Percentiles rank a stretch among this genome's conserved stretches.
These are phyloP conservation scores for Bradypodion pumilum DNA, from an alignment of 2,797 vertebrate species.

Conservation along the genomic window DNA sequence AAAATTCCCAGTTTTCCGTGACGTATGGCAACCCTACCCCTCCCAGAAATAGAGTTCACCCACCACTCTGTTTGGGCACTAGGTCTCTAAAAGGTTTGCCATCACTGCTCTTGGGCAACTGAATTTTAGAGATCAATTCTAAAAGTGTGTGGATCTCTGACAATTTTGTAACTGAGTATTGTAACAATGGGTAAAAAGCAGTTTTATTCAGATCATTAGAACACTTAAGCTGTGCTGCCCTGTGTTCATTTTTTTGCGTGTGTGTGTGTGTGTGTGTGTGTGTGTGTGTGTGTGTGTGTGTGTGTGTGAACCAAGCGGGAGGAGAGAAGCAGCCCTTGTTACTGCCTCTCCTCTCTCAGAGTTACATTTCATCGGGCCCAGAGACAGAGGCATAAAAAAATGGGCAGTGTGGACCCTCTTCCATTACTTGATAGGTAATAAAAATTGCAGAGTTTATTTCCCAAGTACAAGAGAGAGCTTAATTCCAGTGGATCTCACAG, in stretches of 20 bases:
- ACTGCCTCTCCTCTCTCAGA: neutral
- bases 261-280: no score
- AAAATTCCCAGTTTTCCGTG: no score
- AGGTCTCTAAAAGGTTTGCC: no score
- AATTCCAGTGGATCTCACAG: conserved; percentile 11
- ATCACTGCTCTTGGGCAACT: neutral
- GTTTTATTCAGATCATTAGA: neutral
- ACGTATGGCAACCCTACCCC: no score
- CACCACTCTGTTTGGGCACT: no score
- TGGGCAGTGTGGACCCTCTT: neutral
- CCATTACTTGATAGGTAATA: neutral
- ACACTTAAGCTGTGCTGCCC: neutral
- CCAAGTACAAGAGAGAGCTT: neutral
- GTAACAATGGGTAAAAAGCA: neutral
- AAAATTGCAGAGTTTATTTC: neutral
- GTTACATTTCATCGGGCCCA: neutral
- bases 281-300: no score
- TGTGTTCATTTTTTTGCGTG: neutral
- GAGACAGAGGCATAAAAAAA: no score
- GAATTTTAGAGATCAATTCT: neutral
- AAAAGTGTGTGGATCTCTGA: neutral
- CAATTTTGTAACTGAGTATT: neutral
- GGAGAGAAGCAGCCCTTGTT: neutral
- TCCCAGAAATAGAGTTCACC: no score
- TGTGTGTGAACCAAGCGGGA: neutral